These are phyloP conservation scores for Caenorhabditis zanzibari DNA, from an alignment of 2,888 invertebrate genomes.

Conservation along the genomic window DNA sequence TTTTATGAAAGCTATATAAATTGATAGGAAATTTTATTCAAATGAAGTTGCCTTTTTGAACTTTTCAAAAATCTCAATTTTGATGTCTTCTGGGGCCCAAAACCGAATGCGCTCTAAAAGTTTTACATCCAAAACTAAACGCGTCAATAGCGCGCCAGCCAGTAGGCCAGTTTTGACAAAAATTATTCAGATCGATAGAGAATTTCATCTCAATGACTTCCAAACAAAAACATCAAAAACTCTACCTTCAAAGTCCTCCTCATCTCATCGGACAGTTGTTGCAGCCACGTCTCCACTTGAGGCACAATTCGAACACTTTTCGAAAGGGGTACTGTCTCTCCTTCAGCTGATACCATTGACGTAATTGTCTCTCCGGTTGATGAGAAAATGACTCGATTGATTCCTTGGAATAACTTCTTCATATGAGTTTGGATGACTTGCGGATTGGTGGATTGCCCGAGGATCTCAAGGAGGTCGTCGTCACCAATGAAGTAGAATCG, in stretches of 20 bases:
- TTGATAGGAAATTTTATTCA: too few relatives aligned
- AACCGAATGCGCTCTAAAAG: too few relatives aligned
- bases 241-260: conserved; percentile 88
- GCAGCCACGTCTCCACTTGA: conserved; percentile 90
- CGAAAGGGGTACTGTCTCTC: conserved; percentile 86
- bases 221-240: too few relatives aligned
- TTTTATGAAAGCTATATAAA: too few relatives aligned
- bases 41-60: too few relatives aligned
- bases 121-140: too few relatives aligned
- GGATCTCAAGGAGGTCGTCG: conserved; percentile 95
- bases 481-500: conserved; percentile 97
- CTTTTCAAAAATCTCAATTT: too few relatives aligned
- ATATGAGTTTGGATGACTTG: conserved; percentile 93
- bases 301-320: conserved; percentile 88
- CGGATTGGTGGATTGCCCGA: conserved; percentile 94
- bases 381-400: conserved; percentile 89
- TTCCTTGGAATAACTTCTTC: conserved; percentile 95
- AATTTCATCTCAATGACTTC: too few relatives aligned
- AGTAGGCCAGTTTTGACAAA: too few relatives aligned
- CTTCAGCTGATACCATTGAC: conserved; percentile 89
- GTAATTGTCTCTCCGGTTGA: conserved; percentile 86
- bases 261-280: conserved; percentile 91
- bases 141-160: too few relatives aligned
- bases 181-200: too few relatives aligned
- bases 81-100: too few relatives aligned